Percentiles rank a stretch among this genome's conserved stretches.
phyloP scores from a whole-genome alignment of 2,797 vertebrate species.

The Somateria mollissima region DNA sequence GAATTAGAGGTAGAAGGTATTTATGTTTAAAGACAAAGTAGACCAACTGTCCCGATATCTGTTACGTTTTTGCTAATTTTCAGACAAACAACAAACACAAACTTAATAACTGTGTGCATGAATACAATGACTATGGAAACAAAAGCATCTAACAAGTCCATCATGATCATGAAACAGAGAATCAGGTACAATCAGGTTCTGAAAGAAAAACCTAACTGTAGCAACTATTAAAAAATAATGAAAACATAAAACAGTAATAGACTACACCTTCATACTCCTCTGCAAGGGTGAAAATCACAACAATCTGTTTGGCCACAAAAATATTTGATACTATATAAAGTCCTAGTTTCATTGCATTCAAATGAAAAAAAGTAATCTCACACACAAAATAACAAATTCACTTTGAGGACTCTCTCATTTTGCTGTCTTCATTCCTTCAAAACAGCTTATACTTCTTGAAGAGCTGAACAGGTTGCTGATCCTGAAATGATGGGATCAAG shows the following conservation, averaged over 20 bases:
- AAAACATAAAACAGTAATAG: not conserved
- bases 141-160: not conserved
- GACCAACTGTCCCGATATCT: not conserved
- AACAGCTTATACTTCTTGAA: not conserved
- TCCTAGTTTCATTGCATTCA: not conserved
- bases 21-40: not conserved
- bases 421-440: not conserved
- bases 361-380: not conserved
- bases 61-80: not conserved
- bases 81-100: not conserved
- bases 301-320: not conserved
- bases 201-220: not conserved
- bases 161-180: not conserved
- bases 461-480: not conserved
- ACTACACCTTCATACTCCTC: not conserved
- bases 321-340: not conserved
- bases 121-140: not conserved
- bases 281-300: not conserved
- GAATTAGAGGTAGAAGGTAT: not conserved
- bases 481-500: not conserved
- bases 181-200: not conserved
- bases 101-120: not conserved
- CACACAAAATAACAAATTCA: not conserved
- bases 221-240: not conserved
- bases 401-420: not conserved